These are phyloP conservation scores for Semaprochilodus insignis DNA, from an alignment of 2,797 vertebrate species.

Conservation along the genomic window DNA sequence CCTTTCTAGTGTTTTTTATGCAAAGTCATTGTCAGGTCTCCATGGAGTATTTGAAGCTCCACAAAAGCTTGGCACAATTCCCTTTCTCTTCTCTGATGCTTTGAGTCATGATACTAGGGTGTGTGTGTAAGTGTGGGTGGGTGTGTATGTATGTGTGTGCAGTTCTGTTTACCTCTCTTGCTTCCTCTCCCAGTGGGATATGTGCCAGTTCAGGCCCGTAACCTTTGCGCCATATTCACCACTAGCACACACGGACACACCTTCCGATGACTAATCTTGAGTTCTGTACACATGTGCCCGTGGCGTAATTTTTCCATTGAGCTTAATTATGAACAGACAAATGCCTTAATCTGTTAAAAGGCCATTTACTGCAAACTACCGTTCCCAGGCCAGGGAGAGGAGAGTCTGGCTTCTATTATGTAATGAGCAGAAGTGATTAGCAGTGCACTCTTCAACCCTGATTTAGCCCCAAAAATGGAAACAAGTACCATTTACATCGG, in stretches of 20 bases:
- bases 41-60: constrained; percentile 41
- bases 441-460: background rate
- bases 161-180: background rate
- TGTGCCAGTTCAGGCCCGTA: constrained; percentile 39
- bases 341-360: background rate
- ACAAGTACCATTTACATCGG: background rate
- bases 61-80: constrained; percentile 41
- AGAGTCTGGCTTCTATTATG: constrained; percentile 31
- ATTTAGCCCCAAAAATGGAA: background rate
- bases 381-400: background rate
- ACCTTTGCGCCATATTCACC: constrained; percentile 37
- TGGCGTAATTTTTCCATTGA: constrained; percentile 22
- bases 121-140: background rate
- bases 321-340: constrained; percentile 27
- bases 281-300: background rate
- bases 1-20: constrained; percentile 40
- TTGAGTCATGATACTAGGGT: constrained; percentile 17
- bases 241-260: background rate
- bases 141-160: background rate
- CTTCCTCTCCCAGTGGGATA: constrained; percentile 39
- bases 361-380: constrained; percentile 18
- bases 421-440: constrained; percentile 21
- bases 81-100: constrained; percentile 21
- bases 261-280: constrained; percentile 1
- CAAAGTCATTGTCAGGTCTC: constrained; percentile 58